Conservation (phyloP, 2,113 vertebrate species). For the Sula dactylatra region DNA sequence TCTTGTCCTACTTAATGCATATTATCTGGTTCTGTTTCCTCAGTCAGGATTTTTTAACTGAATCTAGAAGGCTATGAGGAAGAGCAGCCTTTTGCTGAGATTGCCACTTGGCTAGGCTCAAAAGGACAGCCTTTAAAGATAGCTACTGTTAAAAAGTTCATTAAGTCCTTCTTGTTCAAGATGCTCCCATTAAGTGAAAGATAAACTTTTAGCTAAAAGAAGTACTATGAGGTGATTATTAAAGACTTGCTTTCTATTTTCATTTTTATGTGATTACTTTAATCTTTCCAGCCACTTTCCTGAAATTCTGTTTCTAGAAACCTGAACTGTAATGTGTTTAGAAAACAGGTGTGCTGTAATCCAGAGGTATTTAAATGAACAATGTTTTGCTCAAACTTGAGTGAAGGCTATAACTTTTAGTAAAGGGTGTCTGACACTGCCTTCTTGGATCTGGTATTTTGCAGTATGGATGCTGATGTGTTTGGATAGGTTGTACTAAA, state of each 20-base stretch:
- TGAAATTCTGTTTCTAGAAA: background rate
- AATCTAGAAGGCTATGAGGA: background rate
- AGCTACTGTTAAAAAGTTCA: background rate
- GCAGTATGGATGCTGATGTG: background rate
- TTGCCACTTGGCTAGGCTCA: background rate
- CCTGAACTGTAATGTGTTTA: background rate
- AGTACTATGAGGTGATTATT: background rate
- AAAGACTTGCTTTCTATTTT: background rate
- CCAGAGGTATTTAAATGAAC: background rate
- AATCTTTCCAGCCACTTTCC: background rate
- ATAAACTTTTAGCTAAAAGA: background rate
- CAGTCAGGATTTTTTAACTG: background rate
- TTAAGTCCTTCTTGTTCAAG: background rate
- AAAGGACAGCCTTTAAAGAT: constrained; percentile 20
- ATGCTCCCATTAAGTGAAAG: background rate
- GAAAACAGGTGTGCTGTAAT: background rate
- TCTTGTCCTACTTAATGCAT: constrained; percentile 15
- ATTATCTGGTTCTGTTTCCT: constrained; percentile 3
- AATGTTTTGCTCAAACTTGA: background rate
- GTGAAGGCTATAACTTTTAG: background rate
- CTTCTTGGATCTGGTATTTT: background rate
- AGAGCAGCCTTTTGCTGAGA: background rate
- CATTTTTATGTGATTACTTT: background rate
- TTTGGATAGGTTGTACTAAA: constrained; percentile 22
- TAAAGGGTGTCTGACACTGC: constrained; percentile 1